These are phyloP conservation scores for Anoplophora glabripennis DNA, from an alignment of 1,140 invertebrate genomes.

Conservation along the genomic window DNA sequence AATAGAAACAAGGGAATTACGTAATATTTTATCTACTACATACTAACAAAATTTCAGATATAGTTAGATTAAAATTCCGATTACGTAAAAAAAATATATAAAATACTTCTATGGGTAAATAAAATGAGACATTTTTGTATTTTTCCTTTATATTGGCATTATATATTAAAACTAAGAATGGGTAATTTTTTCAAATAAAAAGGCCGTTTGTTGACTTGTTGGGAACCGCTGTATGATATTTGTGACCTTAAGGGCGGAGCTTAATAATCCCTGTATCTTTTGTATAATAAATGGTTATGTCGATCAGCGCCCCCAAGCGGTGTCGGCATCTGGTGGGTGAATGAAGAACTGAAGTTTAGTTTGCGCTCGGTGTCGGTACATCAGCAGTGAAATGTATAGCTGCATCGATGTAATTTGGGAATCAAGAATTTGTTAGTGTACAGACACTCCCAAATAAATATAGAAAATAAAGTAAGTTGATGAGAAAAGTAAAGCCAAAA, in stretches of 20 bases:
- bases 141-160: too few species aligned
- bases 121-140: too few species aligned
- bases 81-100: too few species aligned
- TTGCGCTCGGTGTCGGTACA: conserved; percentile 13
- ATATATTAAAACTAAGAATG: too few species aligned
- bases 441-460: conserved; percentile 15
- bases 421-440: conserved; percentile 11
- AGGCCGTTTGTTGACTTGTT: background rate
- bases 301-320: background rate
- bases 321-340: conserved; percentile 8
- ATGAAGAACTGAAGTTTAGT: conserved; percentile 1
- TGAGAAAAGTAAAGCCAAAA: background rate
- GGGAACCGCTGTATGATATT: background rate
- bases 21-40: background rate
- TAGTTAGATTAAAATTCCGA: background rate
- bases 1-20: background rate
- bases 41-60: background rate
- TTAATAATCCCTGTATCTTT: background rate
- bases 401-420: conserved; percentile 17
- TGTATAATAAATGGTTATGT: too few species aligned
- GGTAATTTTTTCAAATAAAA: background rate
- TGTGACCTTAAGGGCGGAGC: conserved; percentile 19
- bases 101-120: too few species aligned
- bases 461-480: conserved; percentile 9
- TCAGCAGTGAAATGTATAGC: conserved; percentile 17